Conservation (phyloP, 2,888 invertebrate species). For the Oligia fasciuncula region DNA sequence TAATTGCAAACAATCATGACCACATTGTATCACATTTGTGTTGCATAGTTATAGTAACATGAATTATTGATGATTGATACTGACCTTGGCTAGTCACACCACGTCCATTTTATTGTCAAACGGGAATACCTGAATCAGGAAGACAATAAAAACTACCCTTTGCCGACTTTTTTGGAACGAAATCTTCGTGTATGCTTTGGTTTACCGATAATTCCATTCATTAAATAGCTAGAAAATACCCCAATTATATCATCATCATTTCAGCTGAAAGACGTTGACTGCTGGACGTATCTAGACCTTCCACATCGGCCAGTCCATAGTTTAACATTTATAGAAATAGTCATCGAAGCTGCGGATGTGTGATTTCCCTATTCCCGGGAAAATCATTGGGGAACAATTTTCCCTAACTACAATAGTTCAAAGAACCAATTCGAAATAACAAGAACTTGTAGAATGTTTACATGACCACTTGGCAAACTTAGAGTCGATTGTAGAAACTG, state of each 20-base stretch:
- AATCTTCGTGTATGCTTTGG: neutral
- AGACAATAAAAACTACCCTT: slow-evolving; percentile 1
- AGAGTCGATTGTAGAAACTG: neutral
- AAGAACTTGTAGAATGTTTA: slow-evolving; percentile 4
- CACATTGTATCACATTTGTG: too few relatives aligned
- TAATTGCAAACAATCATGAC: slow-evolving; percentile 66
- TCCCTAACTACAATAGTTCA: slow-evolving; percentile 15
- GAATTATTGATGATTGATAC: slow-evolving; percentile 75
- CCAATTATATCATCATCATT: neutral
- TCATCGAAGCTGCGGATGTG: neutral
- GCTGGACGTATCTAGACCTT: too few relatives aligned
- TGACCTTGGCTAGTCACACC: slow-evolving; percentile 70
- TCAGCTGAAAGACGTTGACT: neutral
- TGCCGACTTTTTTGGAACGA: neutral
- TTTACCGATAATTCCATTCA: neutral
- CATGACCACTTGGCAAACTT: slow-evolving; percentile 2
- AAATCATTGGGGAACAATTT: slow-evolving; percentile 6
- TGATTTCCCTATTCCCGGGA: neutral
- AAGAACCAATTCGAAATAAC: slow-evolving; percentile 11
- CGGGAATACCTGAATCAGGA: slow-evolving; percentile 39
- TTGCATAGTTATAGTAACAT: slow-evolving; percentile 74
- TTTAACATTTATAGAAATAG: neutral
- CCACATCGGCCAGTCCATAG: neutral
- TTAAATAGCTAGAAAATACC: neutral
- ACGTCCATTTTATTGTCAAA: slow-evolving; percentile 47